Percentiles rank a stretch among this genome's conserved stretches.
phyloP scores from a whole-genome alignment of 2,888 invertebrate genomes.

The Nebria brevicollis region DNA sequence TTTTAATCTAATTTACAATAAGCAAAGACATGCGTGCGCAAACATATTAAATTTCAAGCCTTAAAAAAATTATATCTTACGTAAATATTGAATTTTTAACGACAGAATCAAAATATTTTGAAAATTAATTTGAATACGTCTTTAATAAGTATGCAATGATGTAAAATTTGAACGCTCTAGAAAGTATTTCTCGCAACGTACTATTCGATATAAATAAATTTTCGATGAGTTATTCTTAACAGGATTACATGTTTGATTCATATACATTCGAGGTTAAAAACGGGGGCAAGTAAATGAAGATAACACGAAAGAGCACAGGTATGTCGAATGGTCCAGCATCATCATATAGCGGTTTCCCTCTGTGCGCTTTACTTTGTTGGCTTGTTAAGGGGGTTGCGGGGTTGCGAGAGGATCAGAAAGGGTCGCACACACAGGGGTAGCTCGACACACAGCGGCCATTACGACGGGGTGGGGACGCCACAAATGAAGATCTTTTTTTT shows the following conservation, averaged over 20 bases:
- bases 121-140: too few relatives aligned
- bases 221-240: neutral
- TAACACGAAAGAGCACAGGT: conserved; percentile 1
- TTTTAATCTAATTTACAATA: too few relatives aligned
- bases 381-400: neutral
- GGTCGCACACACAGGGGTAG: conserved; percentile 22
- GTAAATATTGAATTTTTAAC: too few relatives aligned
- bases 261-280: neutral
- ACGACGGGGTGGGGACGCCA: conserved; percentile 35
- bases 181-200: too few relatives aligned
- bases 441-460: conserved; percentile 37
- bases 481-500: conserved; percentile 46
- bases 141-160: too few relatives aligned
- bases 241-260: neutral
- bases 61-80: too few relatives aligned
- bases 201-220: neutral
- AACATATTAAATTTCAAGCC: too few relatives aligned
- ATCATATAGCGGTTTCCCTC: neutral
- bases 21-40: too few relatives aligned
- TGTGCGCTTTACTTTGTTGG: neutral
- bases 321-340: neutral
- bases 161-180: too few relatives aligned
- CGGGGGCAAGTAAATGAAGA: conserved; percentile 1
- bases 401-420: conserved; percentile 7
- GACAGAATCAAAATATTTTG: too few relatives aligned